Conservation (phyloP, 2,888 invertebrate species). For the Drosophila diplacantha region DNA sequence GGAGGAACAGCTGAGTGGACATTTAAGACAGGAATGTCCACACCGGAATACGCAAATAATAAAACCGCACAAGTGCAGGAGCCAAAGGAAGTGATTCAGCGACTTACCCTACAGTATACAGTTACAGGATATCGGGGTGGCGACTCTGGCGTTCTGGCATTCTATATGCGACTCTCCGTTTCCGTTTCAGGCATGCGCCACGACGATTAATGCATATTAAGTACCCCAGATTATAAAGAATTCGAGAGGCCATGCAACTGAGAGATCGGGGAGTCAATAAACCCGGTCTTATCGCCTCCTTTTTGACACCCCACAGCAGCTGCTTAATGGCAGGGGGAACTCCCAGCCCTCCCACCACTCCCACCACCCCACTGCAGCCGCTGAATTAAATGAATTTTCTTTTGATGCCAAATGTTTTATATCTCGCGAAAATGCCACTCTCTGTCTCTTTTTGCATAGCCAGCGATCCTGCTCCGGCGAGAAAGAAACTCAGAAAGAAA, state of each 20-base stretch:
- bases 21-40: slow-evolving; percentile 37
- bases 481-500: slow-evolving; percentile 4
- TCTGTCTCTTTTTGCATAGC: slow-evolving; percentile 38
- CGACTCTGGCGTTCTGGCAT: background rate
- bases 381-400: slow-evolving; percentile 35
- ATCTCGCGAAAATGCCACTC: slow-evolving; percentile 57
- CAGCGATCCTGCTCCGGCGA: slow-evolving; percentile 28
- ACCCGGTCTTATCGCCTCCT: slow-evolving; percentile 33
- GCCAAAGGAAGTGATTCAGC: slow-evolving; percentile 62
- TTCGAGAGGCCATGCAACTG: slow-evolving; percentile 20
- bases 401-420: slow-evolving; percentile 50
- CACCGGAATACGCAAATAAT: slow-evolving; percentile 17
- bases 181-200: slow-evolving; percentile 47
- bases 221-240: slow-evolving; percentile 34
- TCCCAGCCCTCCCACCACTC: background rate
- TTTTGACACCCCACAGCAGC: slow-evolving; percentile 37
- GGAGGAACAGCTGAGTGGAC: slow-evolving; percentile 68
- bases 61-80: slow-evolving; percentile 64
- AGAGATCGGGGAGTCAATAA: slow-evolving; percentile 31
- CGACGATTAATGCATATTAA: slow-evolving; percentile 57
- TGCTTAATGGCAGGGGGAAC: slow-evolving; percentile 2
- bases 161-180: slow-evolving; percentile 26
- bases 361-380: background rate
- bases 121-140: slow-evolving; percentile 41
- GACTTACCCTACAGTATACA: slow-evolving; percentile 10